Percentiles rank a stretch among this genome's conserved stretches.
These are phyloP conservation scores for Drosophila monieri DNA, from an alignment of 2,888 invertebrate species.

Conservation along the genomic window DNA sequence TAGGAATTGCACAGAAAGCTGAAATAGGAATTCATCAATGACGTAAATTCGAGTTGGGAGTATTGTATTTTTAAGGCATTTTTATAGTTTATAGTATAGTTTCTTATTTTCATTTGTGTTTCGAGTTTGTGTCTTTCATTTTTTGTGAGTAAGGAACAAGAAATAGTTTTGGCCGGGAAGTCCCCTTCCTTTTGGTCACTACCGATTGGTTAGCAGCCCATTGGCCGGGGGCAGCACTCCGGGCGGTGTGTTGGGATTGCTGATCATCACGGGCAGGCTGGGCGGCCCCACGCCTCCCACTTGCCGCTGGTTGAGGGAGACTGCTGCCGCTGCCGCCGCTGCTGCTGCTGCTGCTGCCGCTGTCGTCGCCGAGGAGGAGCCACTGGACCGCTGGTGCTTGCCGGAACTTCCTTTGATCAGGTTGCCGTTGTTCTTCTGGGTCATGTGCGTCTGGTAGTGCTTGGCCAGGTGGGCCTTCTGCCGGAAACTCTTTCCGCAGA, in stretches of 20 bases:
- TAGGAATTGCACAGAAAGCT: constrained; percentile 81
- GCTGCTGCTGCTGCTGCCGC: constrained; percentile 54
- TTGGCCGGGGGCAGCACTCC: constrained; percentile 81
- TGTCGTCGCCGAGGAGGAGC: constrained; percentile 30
- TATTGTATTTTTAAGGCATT: constrained; percentile 41
- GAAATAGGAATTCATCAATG: constrained; percentile 77
- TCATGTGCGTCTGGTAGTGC: constrained; percentile 96
- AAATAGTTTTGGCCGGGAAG: constrained; percentile 56
- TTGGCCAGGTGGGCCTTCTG: constrained; percentile 96
- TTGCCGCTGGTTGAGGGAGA: constrained; percentile 67
- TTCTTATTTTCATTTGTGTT: constrained; percentile 30
- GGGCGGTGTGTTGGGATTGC: constrained; percentile 65
- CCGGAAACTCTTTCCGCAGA: constrained; percentile 96
- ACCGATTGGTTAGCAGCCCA: constrained; percentile 83
- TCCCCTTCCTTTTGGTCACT: constrained; percentile 54
- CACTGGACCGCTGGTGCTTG: constrained; percentile 72
- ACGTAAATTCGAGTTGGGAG: constrained; percentile 54
- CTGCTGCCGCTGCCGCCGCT: constrained; percentile 54
- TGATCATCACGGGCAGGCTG: constrained; percentile 56
- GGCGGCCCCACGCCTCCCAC: constrained; percentile 56
- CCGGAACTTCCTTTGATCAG: constrained; percentile 84
- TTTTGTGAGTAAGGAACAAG: constrained; percentile 76
- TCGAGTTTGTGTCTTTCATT: constrained; percentile 36
- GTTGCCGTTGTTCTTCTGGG: constrained; percentile 90
- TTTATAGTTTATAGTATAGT: constrained; percentile 43